Evolutionary conservation across 2,113 vertebrate species (phyloP), one percentile per base, ranked within the genome.

Genomic region (Sapajus apella): DNA sequence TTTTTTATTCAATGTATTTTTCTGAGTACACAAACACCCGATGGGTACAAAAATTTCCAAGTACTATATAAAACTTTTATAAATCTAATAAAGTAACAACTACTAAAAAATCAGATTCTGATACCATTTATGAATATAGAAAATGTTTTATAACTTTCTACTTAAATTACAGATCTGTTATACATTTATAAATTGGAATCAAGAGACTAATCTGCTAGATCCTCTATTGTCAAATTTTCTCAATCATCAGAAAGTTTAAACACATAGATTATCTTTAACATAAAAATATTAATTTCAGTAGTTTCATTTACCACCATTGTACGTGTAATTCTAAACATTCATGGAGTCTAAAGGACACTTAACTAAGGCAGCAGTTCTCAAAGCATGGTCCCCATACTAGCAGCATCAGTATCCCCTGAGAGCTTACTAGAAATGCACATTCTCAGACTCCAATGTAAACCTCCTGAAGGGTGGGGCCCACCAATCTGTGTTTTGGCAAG

Each of bases 311-410:
- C 17, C 43, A 89, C 90, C 21, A 66, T 83, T 91, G 43, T 64
- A n/a, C 20, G 83, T 95, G 91, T 90, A 72, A 82, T 90, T 94
- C 8, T 94, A 45, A 97, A 66, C 55, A 32, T 61, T 94, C 37
- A 43, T 14, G 20, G 37, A 30, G 50, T 84, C 73, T 27, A 95
- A 84, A 87, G 16, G 17, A 82, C 20, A 81, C 37, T 80, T 75
- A 18, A 23, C 12, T 91, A 88, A 84, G 40, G 23, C 27, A 72
- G 50, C 87, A 7, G 35, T 87, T 94, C 77, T 87, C 40, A 91
- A 56, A 86, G 75, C 75, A 11, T 56, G 17, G 21, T 88, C 23
- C 9, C 43, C 37, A 92, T 18, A 81, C 35, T 13, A 72, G 66
- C n/a, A 96, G 73, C 40, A 61, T 64, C 43, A 73, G 25, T 20